These are phyloP conservation scores for Drosophila prosaltans DNA, from an alignment of 1,140 invertebrate species.

Conservation along the genomic window DNA sequence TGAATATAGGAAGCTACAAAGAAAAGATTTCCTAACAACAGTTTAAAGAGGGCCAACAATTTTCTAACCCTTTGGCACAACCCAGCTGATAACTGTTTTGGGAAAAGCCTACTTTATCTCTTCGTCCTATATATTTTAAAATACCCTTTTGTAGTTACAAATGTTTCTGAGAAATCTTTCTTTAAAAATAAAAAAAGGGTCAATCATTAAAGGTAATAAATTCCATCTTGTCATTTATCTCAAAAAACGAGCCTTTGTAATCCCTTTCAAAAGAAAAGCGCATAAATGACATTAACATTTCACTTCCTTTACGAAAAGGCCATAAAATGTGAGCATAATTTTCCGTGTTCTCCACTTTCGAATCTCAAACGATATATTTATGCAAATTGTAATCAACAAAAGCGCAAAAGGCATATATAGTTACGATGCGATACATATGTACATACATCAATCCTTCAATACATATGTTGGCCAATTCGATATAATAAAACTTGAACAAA, in stretches of 20 bases:
- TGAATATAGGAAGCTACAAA: too few species aligned
- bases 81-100: neutral
- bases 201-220: constrained; percentile 12
- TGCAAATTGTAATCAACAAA: constrained; percentile 74
- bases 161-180: neutral
- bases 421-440: neutral
- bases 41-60: neutral
- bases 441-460: constrained; percentile 17
- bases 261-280: constrained; percentile 27
- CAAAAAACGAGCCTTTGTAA: constrained; percentile 27
- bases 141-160: neutral
- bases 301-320: constrained; percentile 55
- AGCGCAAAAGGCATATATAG: constrained; percentile 58
- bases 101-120: neutral
- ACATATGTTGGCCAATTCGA: constrained; percentile 69
- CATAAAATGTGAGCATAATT: constrained; percentile 75
- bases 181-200: neutral
- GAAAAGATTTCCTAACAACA: too few species aligned
- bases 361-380: constrained; percentile 70
- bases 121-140: neutral
- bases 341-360: constrained; percentile 29
- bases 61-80: neutral
- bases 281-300: constrained; percentile 59
- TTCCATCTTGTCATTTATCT: constrained; percentile 33
- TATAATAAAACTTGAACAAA: constrained; percentile 74